Evolutionary conservation across 2,113 vertebrate species (phyloP).

Genomic region (Sylvia atricapilla): DNA sequence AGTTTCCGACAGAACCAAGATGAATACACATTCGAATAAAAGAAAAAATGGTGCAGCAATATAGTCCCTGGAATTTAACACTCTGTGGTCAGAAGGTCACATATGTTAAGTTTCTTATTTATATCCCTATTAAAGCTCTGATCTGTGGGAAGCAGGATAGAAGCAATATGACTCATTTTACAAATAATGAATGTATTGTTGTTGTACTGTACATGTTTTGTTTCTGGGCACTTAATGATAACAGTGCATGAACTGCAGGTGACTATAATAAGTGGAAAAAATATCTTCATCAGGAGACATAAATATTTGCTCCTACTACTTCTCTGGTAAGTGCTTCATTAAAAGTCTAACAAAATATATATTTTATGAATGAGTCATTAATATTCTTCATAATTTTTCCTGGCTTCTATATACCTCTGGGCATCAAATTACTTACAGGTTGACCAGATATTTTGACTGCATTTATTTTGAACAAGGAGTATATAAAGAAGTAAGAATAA

Average conservation of each 20-base stretch:
- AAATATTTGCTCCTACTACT: slow-evolving; percentile 12
- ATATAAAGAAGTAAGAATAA: background rate
- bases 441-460: background rate
- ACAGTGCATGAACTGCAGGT: slow-evolving; percentile 33
- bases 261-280: slow-evolving; percentile 11
- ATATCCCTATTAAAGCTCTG: slow-evolving; percentile 67
- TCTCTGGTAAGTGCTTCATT: slow-evolving; percentile 16
- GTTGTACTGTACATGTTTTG: slow-evolving; percentile 27
- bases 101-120: slow-evolving; percentile 76
- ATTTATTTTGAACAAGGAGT: background rate
- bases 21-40: slow-evolving; percentile 65
- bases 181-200: slow-evolving; percentile 67
- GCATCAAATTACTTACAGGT: background rate
- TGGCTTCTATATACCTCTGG: background rate
- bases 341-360: background rate
- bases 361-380: slow-evolving; percentile 13
- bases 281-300: slow-evolving; percentile 25
- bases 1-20: slow-evolving; percentile 65
- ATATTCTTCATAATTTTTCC: background rate
- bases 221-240: slow-evolving; percentile 60
- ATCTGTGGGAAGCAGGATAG: slow-evolving; percentile 64
- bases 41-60: slow-evolving; percentile 63
- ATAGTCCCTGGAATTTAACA: slow-evolving; percentile 75
- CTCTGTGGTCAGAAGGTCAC: slow-evolving; percentile 75
- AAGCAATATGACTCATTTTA: slow-evolving; percentile 61